Evolutionary conservation across 2,113 vertebrate genomes (phyloP).

Genomic region (Caranx melampygus): DNA sequence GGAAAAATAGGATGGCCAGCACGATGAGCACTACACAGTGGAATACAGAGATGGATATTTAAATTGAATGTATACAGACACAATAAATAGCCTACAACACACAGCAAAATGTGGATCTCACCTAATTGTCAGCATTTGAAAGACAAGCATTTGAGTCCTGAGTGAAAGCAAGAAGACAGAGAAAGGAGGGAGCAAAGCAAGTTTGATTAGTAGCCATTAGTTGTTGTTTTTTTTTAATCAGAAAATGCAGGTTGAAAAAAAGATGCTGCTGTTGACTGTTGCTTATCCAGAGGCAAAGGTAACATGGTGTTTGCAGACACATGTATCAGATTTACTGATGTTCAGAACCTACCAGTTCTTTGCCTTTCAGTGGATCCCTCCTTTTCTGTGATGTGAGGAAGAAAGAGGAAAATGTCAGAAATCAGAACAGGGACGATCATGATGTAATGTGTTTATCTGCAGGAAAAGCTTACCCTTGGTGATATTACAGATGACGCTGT

Average conservation of each 20-base stretch:
- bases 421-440: slow-evolving; percentile 1
- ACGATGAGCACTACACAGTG: background rate
- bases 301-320: background rate
- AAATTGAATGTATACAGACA: background rate
- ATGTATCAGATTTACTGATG: background rate
- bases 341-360: slow-evolving; percentile 8
- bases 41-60: background rate
- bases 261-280: background rate
- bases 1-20: background rate
- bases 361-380: too few relatives aligned
- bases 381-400: background rate
- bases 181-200: background rate
- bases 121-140: slow-evolving; percentile 14
- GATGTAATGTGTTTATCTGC: background rate
- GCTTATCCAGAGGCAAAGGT: background rate
- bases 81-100: background rate
- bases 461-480: slow-evolving; percentile 11
- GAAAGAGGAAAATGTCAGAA: background rate
- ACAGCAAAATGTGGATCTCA: background rate
- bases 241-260: background rate
- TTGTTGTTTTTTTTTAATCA: too few relatives aligned
- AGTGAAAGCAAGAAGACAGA: background rate
- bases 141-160: background rate
- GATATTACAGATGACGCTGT: background rate
- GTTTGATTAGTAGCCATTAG: background rate